phyloP scores from a whole-genome alignment of 2,113 vertebrate genomes.

The Rhinolophus ferrumequinum region DNA sequence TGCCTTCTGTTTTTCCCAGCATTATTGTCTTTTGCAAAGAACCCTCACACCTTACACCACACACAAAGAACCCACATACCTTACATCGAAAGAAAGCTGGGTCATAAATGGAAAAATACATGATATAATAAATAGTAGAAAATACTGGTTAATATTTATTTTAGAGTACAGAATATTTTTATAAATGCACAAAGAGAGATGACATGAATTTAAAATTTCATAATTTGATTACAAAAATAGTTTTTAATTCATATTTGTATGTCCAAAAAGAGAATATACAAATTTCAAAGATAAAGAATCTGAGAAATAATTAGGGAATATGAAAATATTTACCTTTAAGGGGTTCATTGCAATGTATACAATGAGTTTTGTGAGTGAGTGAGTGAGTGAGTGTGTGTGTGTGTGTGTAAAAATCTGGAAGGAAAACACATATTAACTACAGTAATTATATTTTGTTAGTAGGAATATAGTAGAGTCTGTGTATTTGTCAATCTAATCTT shows the following conservation, averaged over 20 bases:
- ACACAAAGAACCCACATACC: neutral
- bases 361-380: neutral
- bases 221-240: neutral
- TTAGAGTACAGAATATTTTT: neutral
- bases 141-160: neutral
- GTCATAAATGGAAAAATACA: neutral
- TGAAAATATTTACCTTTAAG: constrained; percentile 27
- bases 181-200: neutral
- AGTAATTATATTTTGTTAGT: neutral
- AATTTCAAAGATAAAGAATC: constrained; percentile 3
- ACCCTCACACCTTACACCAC: neutral
- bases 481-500: neutral
- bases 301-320: neutral
- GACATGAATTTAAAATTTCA: neutral
- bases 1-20: neutral
- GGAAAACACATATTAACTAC: neutral
- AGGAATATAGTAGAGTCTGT: neutral
- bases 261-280: neutral
- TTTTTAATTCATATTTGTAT: neutral
- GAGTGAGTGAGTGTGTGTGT: neutral
- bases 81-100: neutral
- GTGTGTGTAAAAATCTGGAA: neutral
- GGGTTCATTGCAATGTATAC: neutral
- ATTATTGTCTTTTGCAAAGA: neutral
- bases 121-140: neutral